These are phyloP conservation scores for Sparidentex hasta DNA, from an alignment of 2,797 vertebrate genomes.

Conservation along the genomic window DNA sequence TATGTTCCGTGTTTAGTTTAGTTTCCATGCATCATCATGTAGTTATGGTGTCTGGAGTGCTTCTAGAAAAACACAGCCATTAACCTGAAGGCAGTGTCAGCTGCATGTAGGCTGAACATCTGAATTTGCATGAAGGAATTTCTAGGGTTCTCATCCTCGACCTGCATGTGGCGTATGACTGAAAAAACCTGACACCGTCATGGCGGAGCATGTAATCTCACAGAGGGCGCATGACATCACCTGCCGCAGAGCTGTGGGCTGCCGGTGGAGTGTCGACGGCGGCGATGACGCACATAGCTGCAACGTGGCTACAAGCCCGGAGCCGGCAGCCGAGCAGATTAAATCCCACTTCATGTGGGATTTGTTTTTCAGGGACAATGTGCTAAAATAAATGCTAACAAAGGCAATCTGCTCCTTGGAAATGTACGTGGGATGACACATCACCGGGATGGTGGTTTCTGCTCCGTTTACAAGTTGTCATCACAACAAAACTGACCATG, in stretches of 20 bases:
- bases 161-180: conserved; percentile 11
- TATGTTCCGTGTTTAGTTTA: no score
- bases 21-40: not conserved
- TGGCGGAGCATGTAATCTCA: conserved; percentile 10
- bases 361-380: conserved; percentile 43
- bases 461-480: conserved; percentile 28
- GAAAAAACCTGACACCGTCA: conserved; percentile 25
- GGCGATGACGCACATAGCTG: conserved; percentile 18
- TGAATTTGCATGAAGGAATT: not conserved
- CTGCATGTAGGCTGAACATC: not conserved
- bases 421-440: conserved; percentile 28
- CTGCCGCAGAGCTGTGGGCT: conserved; percentile 18
- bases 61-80: not conserved
- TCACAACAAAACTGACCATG: not conserved
- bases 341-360: conserved; percentile 35
- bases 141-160: not conserved
- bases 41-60: not conserved
- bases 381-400: conserved; percentile 48
- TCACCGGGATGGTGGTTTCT: not conserved
- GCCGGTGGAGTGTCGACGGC: conserved; percentile 33
- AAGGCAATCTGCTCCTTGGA: conserved; percentile 41
- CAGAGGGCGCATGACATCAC: conserved; percentile 28
- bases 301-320: conserved; percentile 29
- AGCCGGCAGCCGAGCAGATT: conserved; percentile 27
- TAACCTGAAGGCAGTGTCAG: not conserved